These are phyloP conservation scores for Axea sp. DNA, from an alignment of 2,888 invertebrate genomes.

Conservation along the genomic window DNA sequence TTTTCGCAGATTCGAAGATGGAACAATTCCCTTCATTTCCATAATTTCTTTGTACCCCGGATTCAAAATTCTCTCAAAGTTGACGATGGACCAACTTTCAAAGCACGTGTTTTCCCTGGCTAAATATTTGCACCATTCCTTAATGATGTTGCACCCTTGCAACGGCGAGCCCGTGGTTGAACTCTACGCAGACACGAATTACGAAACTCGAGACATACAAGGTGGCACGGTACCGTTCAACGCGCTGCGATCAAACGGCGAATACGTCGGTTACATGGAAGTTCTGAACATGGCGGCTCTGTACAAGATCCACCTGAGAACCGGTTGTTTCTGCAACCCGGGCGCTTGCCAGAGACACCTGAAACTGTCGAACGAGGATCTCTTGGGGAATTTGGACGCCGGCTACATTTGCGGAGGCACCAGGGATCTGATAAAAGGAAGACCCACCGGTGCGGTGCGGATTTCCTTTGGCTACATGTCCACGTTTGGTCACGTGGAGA, in stretches of 20 bases:
- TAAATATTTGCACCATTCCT: conserved; percentile 84
- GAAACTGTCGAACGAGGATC: conserved; percentile 83
- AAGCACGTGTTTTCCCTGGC: conserved; percentile 88
- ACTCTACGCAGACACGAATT: conserved; percentile 88
- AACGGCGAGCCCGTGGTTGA: conserved; percentile 86
- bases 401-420: conserved; percentile 96
- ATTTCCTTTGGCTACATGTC: conserved; percentile 97
- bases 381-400: conserved; percentile 88
- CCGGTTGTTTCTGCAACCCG: conserved; percentile 98
- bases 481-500: conserved; percentile 85
- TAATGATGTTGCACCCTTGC: conserved; percentile 84
- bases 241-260: conserved; percentile 87
- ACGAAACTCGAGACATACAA: conserved; percentile 83
- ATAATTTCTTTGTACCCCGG: conserved; percentile 91
- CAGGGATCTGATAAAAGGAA: conserved; percentile 90
- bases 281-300: conserved; percentile 93
- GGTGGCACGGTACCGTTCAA: conserved; percentile 95
- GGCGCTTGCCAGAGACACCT: conserved; percentile 94
- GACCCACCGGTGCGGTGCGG: conserved; percentile 94
- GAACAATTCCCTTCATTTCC: conserved; percentile 92
- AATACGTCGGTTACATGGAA: conserved; percentile 93
- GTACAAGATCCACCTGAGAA: conserved; percentile 91
- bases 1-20: conserved; percentile 92
- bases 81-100: conserved; percentile 84
- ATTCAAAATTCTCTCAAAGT: conserved; percentile 85